These are phyloP conservation scores for Ophonus ardosiacus DNA, from an alignment of 2,888 invertebrate genomes.

Conservation along the genomic window DNA sequence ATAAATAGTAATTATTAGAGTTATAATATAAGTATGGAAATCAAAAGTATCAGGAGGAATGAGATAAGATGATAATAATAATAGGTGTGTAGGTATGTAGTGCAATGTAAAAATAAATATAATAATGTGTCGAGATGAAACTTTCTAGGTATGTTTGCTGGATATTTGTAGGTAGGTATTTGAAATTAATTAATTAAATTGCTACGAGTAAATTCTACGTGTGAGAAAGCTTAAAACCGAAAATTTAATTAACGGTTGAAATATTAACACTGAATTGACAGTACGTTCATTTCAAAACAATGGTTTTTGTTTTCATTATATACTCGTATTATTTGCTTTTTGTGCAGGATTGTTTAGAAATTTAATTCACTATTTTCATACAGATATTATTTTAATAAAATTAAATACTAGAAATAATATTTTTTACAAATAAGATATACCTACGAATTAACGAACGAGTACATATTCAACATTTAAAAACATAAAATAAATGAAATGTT, in stretches of 20 bases:
- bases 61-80: no score
- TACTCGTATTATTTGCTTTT: background rate
- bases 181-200: constrained; percentile 35
- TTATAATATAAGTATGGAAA: no score
- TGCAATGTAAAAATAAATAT: constrained; percentile 25
- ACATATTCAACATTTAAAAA: no score
- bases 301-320: background rate
- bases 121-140: background rate
- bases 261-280: constrained; percentile 35
- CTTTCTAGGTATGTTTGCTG: background rate
- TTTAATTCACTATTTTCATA: background rate
- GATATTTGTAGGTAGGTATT: constrained; percentile 17
- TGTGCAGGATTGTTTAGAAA: background rate
- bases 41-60: no score
- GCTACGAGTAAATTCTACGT: constrained; percentile 7
- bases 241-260: constrained; percentile 35
- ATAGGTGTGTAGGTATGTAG: no score
- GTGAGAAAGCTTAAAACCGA: constrained; percentile 23
- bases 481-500: background rate
- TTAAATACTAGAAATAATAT: background rate
- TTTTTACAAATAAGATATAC: background rate
- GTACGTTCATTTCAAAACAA: background rate
- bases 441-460: no score
- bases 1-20: no score
- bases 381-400: background rate